These are phyloP conservation scores for Conchocele bisecta DNA, from an alignment of 2,888 invertebrate species.

Conservation along the genomic window DNA sequence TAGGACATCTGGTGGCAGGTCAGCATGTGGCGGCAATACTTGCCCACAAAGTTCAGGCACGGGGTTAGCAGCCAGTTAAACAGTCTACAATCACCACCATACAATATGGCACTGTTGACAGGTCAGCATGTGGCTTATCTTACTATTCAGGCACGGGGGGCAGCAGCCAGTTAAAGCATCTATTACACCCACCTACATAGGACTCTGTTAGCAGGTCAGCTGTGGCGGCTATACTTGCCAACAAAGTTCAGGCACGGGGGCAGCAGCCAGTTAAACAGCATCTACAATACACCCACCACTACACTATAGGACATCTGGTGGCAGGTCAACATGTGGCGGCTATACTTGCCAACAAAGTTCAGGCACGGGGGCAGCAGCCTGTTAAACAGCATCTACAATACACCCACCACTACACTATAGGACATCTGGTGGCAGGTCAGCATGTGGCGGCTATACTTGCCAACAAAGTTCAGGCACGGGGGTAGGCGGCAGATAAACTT, in stretches of 20 bases:
- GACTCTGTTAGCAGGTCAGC: constrained; percentile 77
- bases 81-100: too few species aligned
- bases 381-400: constrained; percentile 82
- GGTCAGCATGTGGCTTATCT: too few species aligned
- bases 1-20: constrained; percentile 78
- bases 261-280: constrained; percentile 82
- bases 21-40: constrained; percentile 78
- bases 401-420: too few species aligned
- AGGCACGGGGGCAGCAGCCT: constrained; percentile 82
- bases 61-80: constrained; percentile 82
- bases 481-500: too few species aligned
- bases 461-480: too few species aligned
- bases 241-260: constrained; percentile 80
- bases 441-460: too few species aligned
- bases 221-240: constrained; percentile 77
- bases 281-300: too few species aligned
- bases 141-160: constrained; percentile 79
- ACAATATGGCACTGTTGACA: too few species aligned
- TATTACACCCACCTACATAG: too few species aligned
- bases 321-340: constrained; percentile 77
- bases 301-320: too few species aligned
- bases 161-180: constrained; percentile 82
- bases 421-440: too few species aligned
- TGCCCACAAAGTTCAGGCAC: constrained; percentile 77
- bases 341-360: constrained; percentile 78